Conservation (phyloP, 2,888 invertebrate genomes). For the Orthosia cruda region DNA sequence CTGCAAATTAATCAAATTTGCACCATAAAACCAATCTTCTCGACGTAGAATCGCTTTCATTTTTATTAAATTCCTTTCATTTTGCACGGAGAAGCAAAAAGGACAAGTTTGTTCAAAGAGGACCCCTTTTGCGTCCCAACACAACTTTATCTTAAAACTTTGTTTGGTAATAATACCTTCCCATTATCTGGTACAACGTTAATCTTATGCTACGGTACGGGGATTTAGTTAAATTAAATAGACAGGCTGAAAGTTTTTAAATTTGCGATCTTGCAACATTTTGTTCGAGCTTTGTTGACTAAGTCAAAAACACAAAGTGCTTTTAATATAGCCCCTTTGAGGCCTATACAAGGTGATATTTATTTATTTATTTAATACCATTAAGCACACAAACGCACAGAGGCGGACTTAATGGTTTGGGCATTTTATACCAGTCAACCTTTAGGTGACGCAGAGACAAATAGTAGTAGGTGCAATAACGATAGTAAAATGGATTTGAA, state of each 20-base stretch:
- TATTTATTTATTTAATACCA: no score
- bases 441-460: no score
- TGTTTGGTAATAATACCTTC: slow-evolving; percentile 61
- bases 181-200: slow-evolving; percentile 50
- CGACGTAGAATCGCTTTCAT: slow-evolving; percentile 28
- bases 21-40: slow-evolving; percentile 41
- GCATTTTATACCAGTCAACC: no score
- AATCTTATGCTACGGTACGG: slow-evolving; percentile 46
- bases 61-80: slow-evolving; percentile 43
- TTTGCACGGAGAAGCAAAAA: slow-evolving; percentile 32
- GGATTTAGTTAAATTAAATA: slow-evolving; percentile 53
- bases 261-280: not conserved
- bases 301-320: no score
- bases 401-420: no score
- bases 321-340: no score
- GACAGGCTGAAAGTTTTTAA: slow-evolving; percentile 14
- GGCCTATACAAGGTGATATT: no score
- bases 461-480: no score
- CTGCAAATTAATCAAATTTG: slow-evolving; percentile 40
- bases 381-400: not conserved
- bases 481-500: no score
- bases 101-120: slow-evolving; percentile 53
- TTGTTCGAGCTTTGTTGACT: not conserved
- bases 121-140: slow-evolving; percentile 41
- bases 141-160: slow-evolving; percentile 64